phyloP scores from a whole-genome alignment of 2,113 vertebrate species.

The Lathamus discolor region DNA sequence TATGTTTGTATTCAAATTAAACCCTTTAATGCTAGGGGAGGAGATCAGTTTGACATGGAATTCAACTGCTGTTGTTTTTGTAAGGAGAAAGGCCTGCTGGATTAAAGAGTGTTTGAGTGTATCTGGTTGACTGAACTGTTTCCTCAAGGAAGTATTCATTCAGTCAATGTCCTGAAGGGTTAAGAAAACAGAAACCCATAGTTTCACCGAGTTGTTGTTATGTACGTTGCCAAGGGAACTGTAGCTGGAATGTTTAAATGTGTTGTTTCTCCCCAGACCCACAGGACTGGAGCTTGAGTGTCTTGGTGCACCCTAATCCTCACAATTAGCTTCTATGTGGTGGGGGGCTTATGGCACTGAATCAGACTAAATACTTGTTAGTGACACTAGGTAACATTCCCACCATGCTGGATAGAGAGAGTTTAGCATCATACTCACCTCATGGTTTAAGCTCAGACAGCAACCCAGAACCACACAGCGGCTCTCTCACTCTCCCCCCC shows the following conservation, averaged over 20 bases:
- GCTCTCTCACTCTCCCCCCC: too few relatives aligned
- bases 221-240: constrained; percentile 80
- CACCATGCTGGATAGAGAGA: neutral
- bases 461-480: too few relatives aligned
- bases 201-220: constrained; percentile 78
- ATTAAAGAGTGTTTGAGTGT: constrained; percentile 58
- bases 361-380: constrained; percentile 37
- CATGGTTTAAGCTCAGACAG: too few relatives aligned
- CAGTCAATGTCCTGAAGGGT: constrained; percentile 76
- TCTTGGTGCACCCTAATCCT: constrained; percentile 71
- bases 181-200: constrained; percentile 79
- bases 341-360: constrained; percentile 18
- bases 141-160: constrained; percentile 80
- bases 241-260: constrained; percentile 79
- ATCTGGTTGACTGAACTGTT: constrained; percentile 63
- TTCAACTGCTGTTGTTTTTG: constrained; percentile 27
- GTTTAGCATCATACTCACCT: neutral
- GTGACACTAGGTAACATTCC: constrained; percentile 22
- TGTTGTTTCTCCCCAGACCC: constrained; percentile 74
- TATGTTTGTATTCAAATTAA: constrained; percentile 1
- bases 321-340: constrained; percentile 54
- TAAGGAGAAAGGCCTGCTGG: constrained; percentile 12
- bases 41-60: constrained; percentile 39
- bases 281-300: constrained; percentile 69
- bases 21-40: neutral